Percentiles rank a stretch among this genome's conserved stretches.
Evolutionary conservation across 1,140 invertebrate genomes (phyloP).

Genomic region (Rhopalosiphum maidis): DNA sequence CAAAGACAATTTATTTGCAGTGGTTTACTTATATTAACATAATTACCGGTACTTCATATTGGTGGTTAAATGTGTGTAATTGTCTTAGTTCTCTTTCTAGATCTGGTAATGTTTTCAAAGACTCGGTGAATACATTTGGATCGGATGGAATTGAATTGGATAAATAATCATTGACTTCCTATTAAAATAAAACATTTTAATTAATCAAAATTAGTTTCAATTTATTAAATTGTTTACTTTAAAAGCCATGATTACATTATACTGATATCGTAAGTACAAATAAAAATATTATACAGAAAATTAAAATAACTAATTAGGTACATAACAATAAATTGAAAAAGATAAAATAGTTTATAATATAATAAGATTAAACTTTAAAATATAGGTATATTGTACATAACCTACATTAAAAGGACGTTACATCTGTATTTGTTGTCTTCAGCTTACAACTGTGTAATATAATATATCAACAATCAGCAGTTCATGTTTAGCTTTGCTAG

Average conservation of each 20-base stretch:
- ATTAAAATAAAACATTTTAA: neutral
- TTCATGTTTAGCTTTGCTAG: too few relatives aligned
- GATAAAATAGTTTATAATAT: neutral
- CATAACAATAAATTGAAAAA: too few relatives aligned
- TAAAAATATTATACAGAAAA: neutral
- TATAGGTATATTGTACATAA: neutral
- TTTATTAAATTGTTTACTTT: neutral
- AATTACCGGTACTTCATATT: conserved; percentile 24
- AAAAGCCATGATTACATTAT: neutral
- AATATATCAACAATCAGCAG: too few relatives aligned
- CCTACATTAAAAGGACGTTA: too few relatives aligned
- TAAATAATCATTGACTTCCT: conserved; percentile 34
- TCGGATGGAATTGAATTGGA: neutral
- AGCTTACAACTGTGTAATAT: too few relatives aligned
- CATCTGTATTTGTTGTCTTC: too few relatives aligned
- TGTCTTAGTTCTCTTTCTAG: conserved; percentile 38
- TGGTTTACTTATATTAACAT: neutral
- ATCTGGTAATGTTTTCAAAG: conserved; percentile 33
- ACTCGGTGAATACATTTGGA: conserved; percentile 14
- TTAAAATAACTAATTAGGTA: neutral
- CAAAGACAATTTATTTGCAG: neutral
- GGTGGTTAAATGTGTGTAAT: neutral
- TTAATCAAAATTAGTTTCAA: neutral
- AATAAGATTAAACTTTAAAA: neutral
- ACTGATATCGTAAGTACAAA: neutral